A percentile compares a stretch with the other conserved stretches of the same genome.
These are phyloP conservation scores for Myiotriccus ornatus DNA, from an alignment of 2,797 vertebrate species.

Conservation along the genomic window DNA sequence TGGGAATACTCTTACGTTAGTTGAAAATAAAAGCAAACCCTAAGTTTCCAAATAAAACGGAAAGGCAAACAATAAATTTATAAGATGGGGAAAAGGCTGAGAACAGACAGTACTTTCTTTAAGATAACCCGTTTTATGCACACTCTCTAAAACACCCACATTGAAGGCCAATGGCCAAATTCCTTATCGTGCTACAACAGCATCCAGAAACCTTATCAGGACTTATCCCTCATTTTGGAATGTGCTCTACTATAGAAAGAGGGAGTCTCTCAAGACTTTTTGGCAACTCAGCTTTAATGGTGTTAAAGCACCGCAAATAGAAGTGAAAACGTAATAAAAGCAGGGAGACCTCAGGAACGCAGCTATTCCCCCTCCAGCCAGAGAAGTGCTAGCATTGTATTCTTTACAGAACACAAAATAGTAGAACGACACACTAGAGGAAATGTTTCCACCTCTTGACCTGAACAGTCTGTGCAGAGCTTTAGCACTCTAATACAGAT, in stretches of 20 bases:
- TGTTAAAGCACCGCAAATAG: neutral
- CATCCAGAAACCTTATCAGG: conserved; percentile 46
- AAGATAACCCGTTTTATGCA: neutral
- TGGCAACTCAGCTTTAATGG: neutral
- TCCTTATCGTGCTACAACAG: neutral
- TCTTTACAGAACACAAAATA: neutral
- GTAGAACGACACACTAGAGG: neutral
- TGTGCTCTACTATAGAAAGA: neutral
- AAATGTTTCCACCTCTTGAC: neutral
- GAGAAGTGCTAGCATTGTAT: neutral
- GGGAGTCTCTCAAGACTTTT: neutral
- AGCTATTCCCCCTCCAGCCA: neutral
- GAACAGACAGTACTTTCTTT: neutral
- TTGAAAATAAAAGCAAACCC: neutral
- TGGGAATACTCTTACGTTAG: neutral
- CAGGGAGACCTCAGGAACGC: neutral
- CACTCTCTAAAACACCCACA: conserved; percentile 19
- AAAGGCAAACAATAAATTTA: neutral
- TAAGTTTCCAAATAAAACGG: neutral
- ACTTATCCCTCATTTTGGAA: conserved; percentile 5
- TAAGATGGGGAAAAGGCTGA: neutral
- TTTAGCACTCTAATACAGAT: neutral
- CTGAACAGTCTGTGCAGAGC: neutral
- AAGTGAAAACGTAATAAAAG: conserved; percentile 4
- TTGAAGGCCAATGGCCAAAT: conserved; percentile 41